Base-by-base conservation (phyloP, 2,113 vertebrate genomes). In the Illadopsis cleaveri region DNA sequence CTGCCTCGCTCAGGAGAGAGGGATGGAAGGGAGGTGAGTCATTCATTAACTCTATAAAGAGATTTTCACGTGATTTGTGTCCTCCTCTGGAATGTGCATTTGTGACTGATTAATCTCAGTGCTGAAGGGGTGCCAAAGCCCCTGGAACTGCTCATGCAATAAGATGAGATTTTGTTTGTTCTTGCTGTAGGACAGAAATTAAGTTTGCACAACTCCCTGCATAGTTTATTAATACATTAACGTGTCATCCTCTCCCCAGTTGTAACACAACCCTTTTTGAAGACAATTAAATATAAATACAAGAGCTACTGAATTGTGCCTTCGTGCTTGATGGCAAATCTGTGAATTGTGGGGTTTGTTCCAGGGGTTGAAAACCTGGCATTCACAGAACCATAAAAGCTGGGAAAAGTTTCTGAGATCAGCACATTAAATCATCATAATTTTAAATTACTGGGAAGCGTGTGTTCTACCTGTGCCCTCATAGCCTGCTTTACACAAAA, bases 251-350 rank as follows among this genome's bases (percentile, higher is more conserved):
- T 7, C 35, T 8, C 25, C 24, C 23, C 11, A 7, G 8, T 6
- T 97, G 93, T 96, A 95, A 89, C 20, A 48, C 38, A 27, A 50
- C 24, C 16, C 89, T 80, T 96, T 92, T 15, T 20, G 78, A 93
- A 95, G 71, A 38, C 44, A 64, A 97, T 96, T 96, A 97, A 97
- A 97, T 54, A 78, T 5, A 92, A 79, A 65, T 38, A 82, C 16
- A n/a, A 66, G 70, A 92, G 42, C 50, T 88, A 0, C 5, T 47
- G 64, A 51, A 53, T 42, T 70, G 28, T 58, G 42, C 13, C 16
- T 79, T 87, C 2, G 4, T 96, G 91, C 56, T 76, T 25, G 19
- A 17, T 31, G 33, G 35, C 18, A 53, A 37, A 50, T 11, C 8
- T 30, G 7, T 23, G 24, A 24, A 28, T 13, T 3, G n/a, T 4